Conservation (phyloP, 2,797 vertebrate species). For the Chaenodraco wilsoni region DNA sequence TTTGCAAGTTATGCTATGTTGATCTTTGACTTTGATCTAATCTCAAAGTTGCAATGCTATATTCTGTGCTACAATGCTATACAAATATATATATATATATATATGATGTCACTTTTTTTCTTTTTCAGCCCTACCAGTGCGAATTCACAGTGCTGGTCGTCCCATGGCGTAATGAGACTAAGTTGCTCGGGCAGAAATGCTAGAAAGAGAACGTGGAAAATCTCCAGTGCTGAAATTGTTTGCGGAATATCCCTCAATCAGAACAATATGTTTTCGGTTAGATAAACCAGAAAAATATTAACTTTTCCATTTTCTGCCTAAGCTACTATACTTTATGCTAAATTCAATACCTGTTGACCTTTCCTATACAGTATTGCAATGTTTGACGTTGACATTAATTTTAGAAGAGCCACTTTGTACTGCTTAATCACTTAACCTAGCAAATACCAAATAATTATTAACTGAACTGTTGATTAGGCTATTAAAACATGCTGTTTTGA, state of each 20-base stretch:
- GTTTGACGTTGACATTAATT: neutral
- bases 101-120: slow-evolving; percentile 7
- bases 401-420: slow-evolving; percentile 6
- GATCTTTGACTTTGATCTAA: neutral
- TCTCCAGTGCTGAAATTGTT: neutral
- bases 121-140: slow-evolving; percentile 64
- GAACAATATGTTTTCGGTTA: neutral
- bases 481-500: neutral
- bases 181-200: neutral
- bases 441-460: neutral
- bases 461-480: neutral
- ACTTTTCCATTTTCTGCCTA: neutral
- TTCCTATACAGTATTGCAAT: slow-evolving; percentile 1
- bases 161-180: slow-evolving; percentile 35
- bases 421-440: neutral
- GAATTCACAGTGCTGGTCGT: slow-evolving; percentile 69
- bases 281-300: slow-evolving; percentile 2
- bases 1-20: neutral
- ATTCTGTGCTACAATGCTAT: too few species aligned
- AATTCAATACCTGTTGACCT: neutral
- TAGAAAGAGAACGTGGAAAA: neutral
- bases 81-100: neutral
- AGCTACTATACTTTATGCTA: neutral
- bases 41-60: neutral
- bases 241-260: neutral